These are phyloP conservation scores for Cyprinodon variegatus DNA, from an alignment of 2,113 vertebrate genomes.

Conservation along the genomic window DNA sequence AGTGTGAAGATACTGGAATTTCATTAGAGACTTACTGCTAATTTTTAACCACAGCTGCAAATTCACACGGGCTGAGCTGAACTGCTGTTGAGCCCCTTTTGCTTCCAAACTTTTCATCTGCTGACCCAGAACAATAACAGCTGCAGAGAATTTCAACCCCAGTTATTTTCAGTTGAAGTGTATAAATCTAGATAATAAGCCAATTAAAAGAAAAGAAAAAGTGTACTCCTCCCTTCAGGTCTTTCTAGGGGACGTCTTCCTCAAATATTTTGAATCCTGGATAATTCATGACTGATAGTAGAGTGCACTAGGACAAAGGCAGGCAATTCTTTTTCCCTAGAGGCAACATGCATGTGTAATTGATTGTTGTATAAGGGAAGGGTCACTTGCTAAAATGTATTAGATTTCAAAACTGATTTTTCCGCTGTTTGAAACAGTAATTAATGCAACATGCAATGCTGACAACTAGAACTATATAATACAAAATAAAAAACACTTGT, in stretches of 20 bases:
- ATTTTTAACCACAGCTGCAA: slow-evolving; percentile 52
- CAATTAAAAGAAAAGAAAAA: background rate
- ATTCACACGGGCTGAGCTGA: slow-evolving; percentile 15
- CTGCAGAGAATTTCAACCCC: background rate
- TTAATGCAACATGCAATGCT: background rate
- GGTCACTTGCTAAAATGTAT: background rate
- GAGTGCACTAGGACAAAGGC: background rate
- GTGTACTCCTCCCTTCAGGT: background rate
- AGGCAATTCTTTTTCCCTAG: background rate
- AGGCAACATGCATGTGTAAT: background rate
- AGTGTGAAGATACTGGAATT: slow-evolving; percentile 53
- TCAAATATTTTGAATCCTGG: background rate
- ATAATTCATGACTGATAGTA: background rate
- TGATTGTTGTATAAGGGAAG: background rate
- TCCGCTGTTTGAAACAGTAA: background rate
- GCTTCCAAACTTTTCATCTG: background rate
- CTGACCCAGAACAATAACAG: background rate
- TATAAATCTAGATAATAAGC: background rate
- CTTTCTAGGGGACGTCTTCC: background rate
- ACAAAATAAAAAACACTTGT: background rate
- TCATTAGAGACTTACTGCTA: slow-evolving; percentile 62
- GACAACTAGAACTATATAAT: background rate
- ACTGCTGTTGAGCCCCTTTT: background rate
- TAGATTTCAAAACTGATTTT: background rate
- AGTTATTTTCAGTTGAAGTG: background rate